phyloP scores from a whole-genome alignment of 2,797 vertebrate genomes.

The Euthynnus affinis region DNA sequence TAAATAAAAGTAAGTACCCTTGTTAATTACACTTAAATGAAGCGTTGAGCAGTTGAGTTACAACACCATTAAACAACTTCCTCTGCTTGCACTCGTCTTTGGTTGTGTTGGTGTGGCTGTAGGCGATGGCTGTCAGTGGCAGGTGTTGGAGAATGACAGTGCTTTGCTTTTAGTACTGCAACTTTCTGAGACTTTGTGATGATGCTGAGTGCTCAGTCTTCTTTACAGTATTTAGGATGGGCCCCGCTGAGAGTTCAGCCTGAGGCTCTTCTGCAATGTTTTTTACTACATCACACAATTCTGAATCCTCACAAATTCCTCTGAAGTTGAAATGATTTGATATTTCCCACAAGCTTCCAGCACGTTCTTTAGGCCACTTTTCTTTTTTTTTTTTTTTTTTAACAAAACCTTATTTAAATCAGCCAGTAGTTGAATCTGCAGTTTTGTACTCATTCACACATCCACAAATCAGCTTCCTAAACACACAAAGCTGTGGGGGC shows the following conservation, averaged over 20 bases:
- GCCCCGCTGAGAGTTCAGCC: slow-evolving; percentile 69
- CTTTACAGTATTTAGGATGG: slow-evolving; percentile 57
- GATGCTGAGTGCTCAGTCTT: slow-evolving; percentile 50
- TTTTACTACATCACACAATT: slow-evolving; percentile 56
- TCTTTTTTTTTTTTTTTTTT: slow-evolving; percentile 39
- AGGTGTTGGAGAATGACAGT: slow-evolving; percentile 42
- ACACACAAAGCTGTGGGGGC: slow-evolving; percentile 68
- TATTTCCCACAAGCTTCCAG: slow-evolving; percentile 50
- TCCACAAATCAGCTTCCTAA: slow-evolving; percentile 69
- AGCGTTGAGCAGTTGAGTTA: slow-evolving; percentile 2
- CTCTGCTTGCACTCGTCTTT: slow-evolving; percentile 26
- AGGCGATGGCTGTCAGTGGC: slow-evolving; percentile 39
- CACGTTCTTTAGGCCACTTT: slow-evolving; percentile 8
- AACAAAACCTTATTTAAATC: slow-evolving; percentile 58
- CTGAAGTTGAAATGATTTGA: slow-evolving; percentile 60
- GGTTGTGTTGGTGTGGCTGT: slow-evolving; percentile 34
- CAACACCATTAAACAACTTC: slow-evolving; percentile 1
- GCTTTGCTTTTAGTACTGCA: slow-evolving; percentile 44
- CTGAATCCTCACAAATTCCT: slow-evolving; percentile 55
- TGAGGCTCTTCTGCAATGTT: slow-evolving; percentile 53
- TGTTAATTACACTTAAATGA: slow-evolving; percentile 16
- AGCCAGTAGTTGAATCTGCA: slow-evolving; percentile 59
- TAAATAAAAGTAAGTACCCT: not conserved
- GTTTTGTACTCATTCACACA: slow-evolving; percentile 51
- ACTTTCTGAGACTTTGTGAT: slow-evolving; percentile 57